Percentiles rank a stretch among this genome's conserved stretches.
phyloP scores from a whole-genome alignment of 2,113 vertebrate species.

The Neotragus moschatus region DNA sequence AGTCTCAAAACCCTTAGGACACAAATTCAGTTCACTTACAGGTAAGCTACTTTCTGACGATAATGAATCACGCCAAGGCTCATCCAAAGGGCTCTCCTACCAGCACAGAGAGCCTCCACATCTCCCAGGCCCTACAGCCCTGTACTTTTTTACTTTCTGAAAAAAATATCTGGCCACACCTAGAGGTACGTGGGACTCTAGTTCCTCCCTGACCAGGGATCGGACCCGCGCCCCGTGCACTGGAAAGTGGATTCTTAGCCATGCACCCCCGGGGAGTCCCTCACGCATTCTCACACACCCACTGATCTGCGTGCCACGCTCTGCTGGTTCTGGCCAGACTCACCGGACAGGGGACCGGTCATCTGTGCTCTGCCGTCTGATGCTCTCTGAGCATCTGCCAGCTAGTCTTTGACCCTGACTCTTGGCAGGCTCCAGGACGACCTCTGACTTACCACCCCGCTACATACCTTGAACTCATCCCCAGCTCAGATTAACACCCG shows the following conservation, averaged over 20 bases:
- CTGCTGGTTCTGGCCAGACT: not conserved
- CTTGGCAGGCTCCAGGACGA: not conserved
- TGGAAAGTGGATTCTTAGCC: not conserved
- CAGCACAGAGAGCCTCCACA: not conserved
- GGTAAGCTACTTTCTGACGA: not conserved
- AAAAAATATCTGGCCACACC: not conserved
- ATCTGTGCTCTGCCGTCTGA: not conserved
- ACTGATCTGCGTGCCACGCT: not conserved
- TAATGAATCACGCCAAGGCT: not conserved
- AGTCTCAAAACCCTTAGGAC: not conserved
- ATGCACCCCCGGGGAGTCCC: not conserved
- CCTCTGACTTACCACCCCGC: not conserved
- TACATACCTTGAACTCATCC: not conserved
- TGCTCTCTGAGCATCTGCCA: not conserved
- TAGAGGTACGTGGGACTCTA: not conserved
- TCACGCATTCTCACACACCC: rapidly evolving
- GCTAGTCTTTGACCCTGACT: not conserved
- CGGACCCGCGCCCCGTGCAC: rapidly evolving
- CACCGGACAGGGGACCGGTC: not conserved
- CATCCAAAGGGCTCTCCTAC: rapidly evolving
- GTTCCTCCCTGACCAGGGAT: not conserved
- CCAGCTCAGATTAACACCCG: not conserved
- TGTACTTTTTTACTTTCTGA: not conserved
- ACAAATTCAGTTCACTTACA: not conserved
- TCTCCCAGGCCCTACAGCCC: rapidly evolving